Conservation (phyloP, 2,113 vertebrate species). For the Bambusicola thoracicus region DNA sequence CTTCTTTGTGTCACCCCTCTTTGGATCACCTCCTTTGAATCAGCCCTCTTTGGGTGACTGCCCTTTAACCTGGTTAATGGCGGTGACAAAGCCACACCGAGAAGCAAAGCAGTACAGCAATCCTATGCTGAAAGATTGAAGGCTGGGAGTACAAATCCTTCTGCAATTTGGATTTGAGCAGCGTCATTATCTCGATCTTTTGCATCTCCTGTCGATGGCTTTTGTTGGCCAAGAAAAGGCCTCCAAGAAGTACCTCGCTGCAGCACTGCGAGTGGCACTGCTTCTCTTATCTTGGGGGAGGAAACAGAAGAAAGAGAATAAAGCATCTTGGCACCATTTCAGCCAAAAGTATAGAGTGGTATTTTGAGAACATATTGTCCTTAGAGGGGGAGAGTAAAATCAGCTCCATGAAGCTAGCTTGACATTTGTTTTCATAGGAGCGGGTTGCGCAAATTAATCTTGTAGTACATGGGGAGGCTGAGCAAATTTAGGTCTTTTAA, state of each 20-base stretch:
- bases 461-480: not conserved
- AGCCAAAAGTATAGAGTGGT: not conserved
- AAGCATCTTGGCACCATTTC: not conserved
- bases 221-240: not conserved
- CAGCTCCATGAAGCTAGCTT: conserved; percentile 29
- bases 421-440: conserved; percentile 43
- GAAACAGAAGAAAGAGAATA: not conserved
- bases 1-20: not conserved
- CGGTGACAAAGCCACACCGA: not conserved
- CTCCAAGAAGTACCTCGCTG: not conserved
- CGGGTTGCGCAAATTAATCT: conserved; percentile 11
- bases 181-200: not conserved
- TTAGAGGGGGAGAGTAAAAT: conserved; percentile 12
- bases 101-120: not conserved
- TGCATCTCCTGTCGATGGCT: not conserved
- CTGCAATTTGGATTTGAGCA: not conserved
- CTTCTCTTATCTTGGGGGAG: not conserved
- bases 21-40: too few relatives aligned
- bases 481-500: conserved; percentile 5
- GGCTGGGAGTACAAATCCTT: not conserved
- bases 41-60: too few relatives aligned
- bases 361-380: conserved; percentile 48
- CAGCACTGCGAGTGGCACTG: accelerated
- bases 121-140: not conserved
- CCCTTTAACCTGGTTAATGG: accelerated